Conservation (phyloP, 2,113 vertebrate genomes). For the Pampusana beccarii region DNA sequence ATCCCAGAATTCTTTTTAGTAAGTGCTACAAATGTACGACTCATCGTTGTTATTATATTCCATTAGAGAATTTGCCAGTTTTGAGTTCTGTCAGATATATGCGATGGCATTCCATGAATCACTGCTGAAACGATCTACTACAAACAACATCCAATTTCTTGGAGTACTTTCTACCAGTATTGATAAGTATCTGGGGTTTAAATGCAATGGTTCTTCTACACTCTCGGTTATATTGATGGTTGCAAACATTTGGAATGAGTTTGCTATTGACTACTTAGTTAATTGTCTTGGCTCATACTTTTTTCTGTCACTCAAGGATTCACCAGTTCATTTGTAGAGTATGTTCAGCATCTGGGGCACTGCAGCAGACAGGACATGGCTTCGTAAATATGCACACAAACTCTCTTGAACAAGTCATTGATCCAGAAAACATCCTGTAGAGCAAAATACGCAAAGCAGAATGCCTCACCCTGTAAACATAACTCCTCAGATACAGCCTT, state of each 20-base stretch:
- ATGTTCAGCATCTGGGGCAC: background rate
- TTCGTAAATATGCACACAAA: background rate
- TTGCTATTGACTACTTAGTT: constrained; percentile 62
- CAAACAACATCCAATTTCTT: constrained; percentile 59
- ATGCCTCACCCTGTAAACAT: background rate
- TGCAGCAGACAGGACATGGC: background rate
- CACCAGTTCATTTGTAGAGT: background rate
- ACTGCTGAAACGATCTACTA: constrained; percentile 65
- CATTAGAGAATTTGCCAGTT: constrained; percentile 73
- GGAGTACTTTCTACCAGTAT: constrained; percentile 57
- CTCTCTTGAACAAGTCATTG: constrained; percentile 10
- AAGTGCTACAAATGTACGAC: constrained; percentile 65
- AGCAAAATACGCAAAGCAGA: background rate
- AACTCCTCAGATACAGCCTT: background rate
- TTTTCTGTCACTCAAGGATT: constrained; percentile 44
- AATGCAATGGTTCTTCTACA: constrained; percentile 21
- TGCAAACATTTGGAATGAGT: constrained; percentile 52
- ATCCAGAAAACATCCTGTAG: constrained; percentile 46
- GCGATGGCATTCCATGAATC: constrained; percentile 65
- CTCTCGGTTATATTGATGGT: constrained; percentile 17
- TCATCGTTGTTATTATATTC: constrained; percentile 73
- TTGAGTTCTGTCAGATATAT: constrained; percentile 67
- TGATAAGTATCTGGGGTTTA: constrained; percentile 58
- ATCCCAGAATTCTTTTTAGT: constrained; percentile 61
- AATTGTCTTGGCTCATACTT: constrained; percentile 35